Evolutionary conservation across 2,797 vertebrate species (phyloP), one percentile per base, ranked within the genome.

Genomic region (Tenualosa thibaudeaui): DNA sequence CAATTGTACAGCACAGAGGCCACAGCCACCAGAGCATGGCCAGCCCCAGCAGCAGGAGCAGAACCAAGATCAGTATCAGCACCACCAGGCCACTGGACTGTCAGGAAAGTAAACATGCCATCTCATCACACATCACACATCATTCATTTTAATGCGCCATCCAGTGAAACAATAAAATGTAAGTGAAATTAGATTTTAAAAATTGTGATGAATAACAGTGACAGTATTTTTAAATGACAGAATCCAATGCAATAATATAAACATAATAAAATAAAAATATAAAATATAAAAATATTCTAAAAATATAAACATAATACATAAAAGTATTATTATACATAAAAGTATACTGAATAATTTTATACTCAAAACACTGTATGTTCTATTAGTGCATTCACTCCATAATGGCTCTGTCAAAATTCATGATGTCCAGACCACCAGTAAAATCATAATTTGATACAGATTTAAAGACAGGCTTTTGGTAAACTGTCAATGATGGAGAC

Each of bases 1-100:
- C 98, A 97, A 99, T 95, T 89, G 97, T 99, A 94, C 98, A 99
- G 95, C 97, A 99, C 85, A 90, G 86, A 62, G 89, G 89, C 89
- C 89, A 90, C 81, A 90, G 88, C 89, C 89, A 97, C 96, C 97
- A 97, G 75, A 97, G 90, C 84, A 96, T 88, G 51, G 87, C 94
- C 0, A 98, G 92, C 1, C 86, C 96, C 90, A 95, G 50, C 2
- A 98, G 91, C 26, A 98, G 90, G 46, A 99, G 53, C 83, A 99
- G 93, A 86, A 95, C 94, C 75, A 99, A 90, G 65, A 99, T 90
- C 22, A 96, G 89, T 88, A 98, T 96, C n/a, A 97, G 54, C 0
- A 97, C 96, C 89, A 94, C 95, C 0, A 89, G 89, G 1, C 97
- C 98, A 46, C 92, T 95, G 15, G 97, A 96, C 98, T 99, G 90